Evolutionary conservation across 2,888 invertebrate genomes (phyloP), one percentile per base, ranked within the genome.

Genomic region (Magallana nippona): DNA sequence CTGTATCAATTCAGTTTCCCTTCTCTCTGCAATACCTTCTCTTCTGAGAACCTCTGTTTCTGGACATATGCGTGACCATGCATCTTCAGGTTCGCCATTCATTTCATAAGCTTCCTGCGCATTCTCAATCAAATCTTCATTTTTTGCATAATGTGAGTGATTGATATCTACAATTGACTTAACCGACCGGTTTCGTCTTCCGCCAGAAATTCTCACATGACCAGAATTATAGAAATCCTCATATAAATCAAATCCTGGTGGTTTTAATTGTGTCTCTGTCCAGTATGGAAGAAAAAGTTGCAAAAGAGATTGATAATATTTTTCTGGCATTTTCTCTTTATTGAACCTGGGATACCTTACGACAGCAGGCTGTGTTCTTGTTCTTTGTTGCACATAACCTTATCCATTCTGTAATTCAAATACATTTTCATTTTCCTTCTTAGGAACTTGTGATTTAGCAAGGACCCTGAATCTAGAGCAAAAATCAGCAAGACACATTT

Each of bases 401-500:
- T 58, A 22, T 1, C 77, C 55, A 62, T 82, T 44, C 77, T 82
- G 71, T 15, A 82, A 55, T 82, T 78, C 55, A 55, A 56, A 82
- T 2, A 77, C 78, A 55, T 19, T 71, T 32, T 81, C 5, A 17
- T 19, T 81, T 83, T 58, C 57, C 62, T 22, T 82, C 55, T 78
- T 13, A n/a, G 71, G 71, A 32, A 78, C 78, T 78, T 78, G 58
- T 11, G 80, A 77, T 55, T 17, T 27, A 55, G 85, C 71, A 11
- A 85, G 55, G 13, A 87, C 63, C 22, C 84, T 27, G 57, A 83
- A 87, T 44, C 84, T 83, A 1, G 87, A 85, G 44, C 84, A 83
- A 78, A 87, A 87, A 19, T 71, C 15, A 11, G 82, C 87, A 13
- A 84, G 57, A 57, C 85, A 86, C 82, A 86, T 80, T 8, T 56